Percentiles rank a stretch among this genome's conserved stretches.
phyloP scores from a whole-genome alignment of 2,888 invertebrate genomes.

The Coenonympha arcania region DNA sequence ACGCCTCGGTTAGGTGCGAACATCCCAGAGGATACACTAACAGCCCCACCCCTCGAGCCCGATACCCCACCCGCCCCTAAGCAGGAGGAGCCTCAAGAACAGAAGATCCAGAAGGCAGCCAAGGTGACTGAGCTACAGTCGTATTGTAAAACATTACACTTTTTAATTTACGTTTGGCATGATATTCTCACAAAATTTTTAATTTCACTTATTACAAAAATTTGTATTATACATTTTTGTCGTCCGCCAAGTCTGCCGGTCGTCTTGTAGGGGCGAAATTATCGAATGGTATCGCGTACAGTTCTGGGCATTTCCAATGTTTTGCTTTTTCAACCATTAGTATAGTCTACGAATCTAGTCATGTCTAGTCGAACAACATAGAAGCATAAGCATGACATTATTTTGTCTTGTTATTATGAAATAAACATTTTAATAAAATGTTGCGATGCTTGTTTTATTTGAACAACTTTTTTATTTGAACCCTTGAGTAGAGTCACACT shows the following conservation, averaged over 20 bases:
- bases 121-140: constrained; percentile 71
- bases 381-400: constrained; percentile 19
- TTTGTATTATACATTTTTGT: constrained; percentile 59
- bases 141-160: constrained; percentile 70
- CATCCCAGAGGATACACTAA: constrained; percentile 70
- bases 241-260: constrained; percentile 54
- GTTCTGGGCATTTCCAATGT: constrained; percentile 33
- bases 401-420: constrained; percentile 52
- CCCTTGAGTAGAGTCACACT: constrained; percentile 23
- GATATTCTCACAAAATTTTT: constrained; percentile 68
- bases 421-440: constrained; percentile 42
- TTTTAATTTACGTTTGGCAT: constrained; percentile 71
- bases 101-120: constrained; percentile 50
- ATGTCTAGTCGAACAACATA: constrained; percentile 53
- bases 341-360: constrained; percentile 50
- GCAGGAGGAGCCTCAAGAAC: constrained; percentile 56
- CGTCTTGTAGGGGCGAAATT: constrained; percentile 63
- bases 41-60: constrained; percentile 61
- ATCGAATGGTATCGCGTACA: constrained; percentile 12
- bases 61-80: constrained; percentile 56
- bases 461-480: constrained; percentile 27
- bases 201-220: constrained; percentile 61
- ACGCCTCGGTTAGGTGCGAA: constrained; percentile 37
- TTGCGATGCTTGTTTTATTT: constrained; percentile 64
- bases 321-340: background rate